Evolutionary conservation across 2,113 vertebrate genomes (phyloP).

Genomic region (Charina bottae): DNA sequence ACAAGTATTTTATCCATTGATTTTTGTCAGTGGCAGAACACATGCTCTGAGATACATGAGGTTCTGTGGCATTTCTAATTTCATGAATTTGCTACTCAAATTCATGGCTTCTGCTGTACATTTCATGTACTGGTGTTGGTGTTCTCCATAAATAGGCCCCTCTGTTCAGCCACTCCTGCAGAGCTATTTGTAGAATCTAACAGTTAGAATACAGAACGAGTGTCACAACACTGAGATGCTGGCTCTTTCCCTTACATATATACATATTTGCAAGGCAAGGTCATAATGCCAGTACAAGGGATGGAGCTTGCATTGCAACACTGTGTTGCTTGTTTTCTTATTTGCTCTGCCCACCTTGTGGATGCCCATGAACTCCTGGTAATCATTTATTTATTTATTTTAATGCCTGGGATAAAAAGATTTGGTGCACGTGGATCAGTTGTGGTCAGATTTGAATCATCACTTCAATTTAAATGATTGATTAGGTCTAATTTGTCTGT

Average conservation of each 20-base stretch:
- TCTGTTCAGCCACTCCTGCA: background rate
- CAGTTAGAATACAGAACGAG: background rate
- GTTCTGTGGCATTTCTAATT: no score
- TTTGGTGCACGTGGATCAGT: background rate
- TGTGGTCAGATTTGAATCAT: background rate
- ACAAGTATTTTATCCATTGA: background rate
- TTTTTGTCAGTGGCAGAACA: background rate
- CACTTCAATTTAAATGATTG: background rate
- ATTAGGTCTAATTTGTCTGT: background rate
- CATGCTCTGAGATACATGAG: no score
- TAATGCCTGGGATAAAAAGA: background rate
- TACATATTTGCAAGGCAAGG: background rate
- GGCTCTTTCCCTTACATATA: background rate
- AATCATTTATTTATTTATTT: no score
- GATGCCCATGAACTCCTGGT: background rate
- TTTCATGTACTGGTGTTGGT: background rate
- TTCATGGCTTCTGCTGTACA: background rate
- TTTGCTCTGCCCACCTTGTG: background rate
- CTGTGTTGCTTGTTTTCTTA: background rate
- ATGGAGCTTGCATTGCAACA: background rate
- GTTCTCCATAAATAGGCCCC: background rate
- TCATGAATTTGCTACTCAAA: no score
- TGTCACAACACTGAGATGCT: background rate
- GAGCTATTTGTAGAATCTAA: background rate
- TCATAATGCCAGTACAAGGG: background rate